These are phyloP conservation scores for Scaptomyza flava DNA, from an alignment of 2,888 invertebrate species.

Conservation along the genomic window DNA sequence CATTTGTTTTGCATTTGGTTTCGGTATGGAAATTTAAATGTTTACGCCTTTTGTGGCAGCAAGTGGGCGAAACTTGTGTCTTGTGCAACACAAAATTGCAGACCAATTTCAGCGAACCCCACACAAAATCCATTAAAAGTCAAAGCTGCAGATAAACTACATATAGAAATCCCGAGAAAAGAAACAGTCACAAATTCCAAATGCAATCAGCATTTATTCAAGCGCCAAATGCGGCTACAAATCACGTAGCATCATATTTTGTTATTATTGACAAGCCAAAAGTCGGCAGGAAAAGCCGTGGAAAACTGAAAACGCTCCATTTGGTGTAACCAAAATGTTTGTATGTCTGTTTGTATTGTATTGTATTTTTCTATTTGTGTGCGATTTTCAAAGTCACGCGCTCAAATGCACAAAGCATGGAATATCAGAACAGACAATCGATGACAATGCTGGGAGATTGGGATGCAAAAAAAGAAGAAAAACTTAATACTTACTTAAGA, in stretches of 20 bases:
- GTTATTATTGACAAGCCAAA: constrained; percentile 67
- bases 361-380: constrained; percentile 39
- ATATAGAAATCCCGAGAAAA: constrained; percentile 25
- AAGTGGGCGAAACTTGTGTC: constrained; percentile 60
- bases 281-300: constrained; percentile 43
- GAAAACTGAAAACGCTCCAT: constrained; percentile 37
- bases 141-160: constrained; percentile 8
- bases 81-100: constrained; percentile 52
- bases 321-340: constrained; percentile 6
- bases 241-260: constrained; percentile 78
- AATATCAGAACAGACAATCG: constrained; percentile 49
- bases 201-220: constrained; percentile 61
- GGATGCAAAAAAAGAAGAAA: not conserved
- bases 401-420: constrained; percentile 30
- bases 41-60: constrained; percentile 77
- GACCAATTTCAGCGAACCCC: constrained; percentile 47
- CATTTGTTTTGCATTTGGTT: constrained; percentile 50
- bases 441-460: constrained; percentile 44
- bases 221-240: constrained; percentile 69
- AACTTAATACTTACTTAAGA: not conserved
- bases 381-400: constrained; percentile 76
- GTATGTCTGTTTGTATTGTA: constrained; percentile 1
- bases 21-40: constrained; percentile 74
- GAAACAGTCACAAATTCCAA: constrained; percentile 21
- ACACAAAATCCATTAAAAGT: constrained; percentile 15